Evolutionary conservation across 2,888 invertebrate genomes (phyloP), one percentile per base, ranked within the genome.

Genomic region (Homarus gammarus): DNA sequence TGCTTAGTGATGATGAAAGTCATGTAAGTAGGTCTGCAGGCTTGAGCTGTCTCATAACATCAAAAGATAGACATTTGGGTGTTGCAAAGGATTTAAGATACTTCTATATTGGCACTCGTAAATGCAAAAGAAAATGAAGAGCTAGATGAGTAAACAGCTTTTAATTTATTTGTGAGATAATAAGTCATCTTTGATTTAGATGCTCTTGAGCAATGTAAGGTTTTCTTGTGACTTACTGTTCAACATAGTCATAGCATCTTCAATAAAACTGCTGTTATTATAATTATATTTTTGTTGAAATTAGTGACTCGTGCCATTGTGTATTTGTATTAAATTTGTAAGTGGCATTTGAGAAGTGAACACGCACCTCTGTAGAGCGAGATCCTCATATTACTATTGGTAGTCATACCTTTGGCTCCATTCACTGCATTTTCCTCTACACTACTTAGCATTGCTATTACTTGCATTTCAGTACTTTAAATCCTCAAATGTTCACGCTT

Each of bases 371-470:
- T 56, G 18, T 56, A 64, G 6, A 64, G 22, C 10, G 27, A 27
- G 6, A 64, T 64, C 3, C 6, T 22, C 27, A 72, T 72, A 15
- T 12, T 70, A 44, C 1, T 27, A 27, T 49, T 44, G 27, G 10
- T 75, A 38, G 27, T 44, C 22, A 44, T 75, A 33, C 22, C n/a
- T 44, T 31, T 75, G 44, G 75, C 75, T 75, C 40, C 40, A 40
- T 36, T 75, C 73, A 73, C 73, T 73, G 38, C 73, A 73, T 38
- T 73, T 72, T 73, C 27, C 31, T n/a, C 44, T 75, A 40, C n/a
- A 49, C 40, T 64, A 31, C 33, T 75, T 27, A 44, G 75, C 75
- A 75, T 49, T 44, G 44, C 40, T 75, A 40, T 44, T 27, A 22
- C 44, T 75, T 44, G 44, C 40, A 44, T 44, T 44, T 75, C 36